phyloP scores from a whole-genome alignment of 2,888 invertebrate species.

The Cantharis nigra region DNA sequence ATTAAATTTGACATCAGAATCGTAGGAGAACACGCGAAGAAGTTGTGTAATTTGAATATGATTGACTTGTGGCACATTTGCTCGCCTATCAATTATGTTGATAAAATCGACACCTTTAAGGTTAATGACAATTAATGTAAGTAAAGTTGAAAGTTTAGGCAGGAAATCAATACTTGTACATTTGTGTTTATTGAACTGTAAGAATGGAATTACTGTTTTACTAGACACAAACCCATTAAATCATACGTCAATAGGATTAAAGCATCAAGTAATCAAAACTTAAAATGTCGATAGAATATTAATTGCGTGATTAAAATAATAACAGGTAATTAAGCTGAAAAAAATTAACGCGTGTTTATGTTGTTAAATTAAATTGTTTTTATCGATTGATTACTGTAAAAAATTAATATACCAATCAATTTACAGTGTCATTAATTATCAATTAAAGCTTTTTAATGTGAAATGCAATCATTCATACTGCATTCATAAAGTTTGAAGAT shows the following conservation, averaged over 20 bases:
- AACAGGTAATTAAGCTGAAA: background rate
- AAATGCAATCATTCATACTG: conserved; percentile 12
- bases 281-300: background rate
- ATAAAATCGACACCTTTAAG: conserved; percentile 12
- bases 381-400: background rate
- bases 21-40: conserved; percentile 16
- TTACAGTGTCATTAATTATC: background rate
- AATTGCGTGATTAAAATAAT: background rate
- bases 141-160: conserved; percentile 2
- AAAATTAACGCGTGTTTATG: background rate
- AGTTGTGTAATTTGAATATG: conserved; percentile 17
- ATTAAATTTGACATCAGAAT: conserved; percentile 20
- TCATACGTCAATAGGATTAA: background rate
- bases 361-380: background rate
- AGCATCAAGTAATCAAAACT: background rate
- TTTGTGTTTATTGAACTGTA: background rate
- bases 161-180: background rate
- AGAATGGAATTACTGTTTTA: background rate
- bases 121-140: conserved; percentile 2
- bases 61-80: conserved; percentile 13
- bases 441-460: background rate
- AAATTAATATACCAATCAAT: background rate
- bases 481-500: background rate
- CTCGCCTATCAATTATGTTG: conserved; percentile 1
- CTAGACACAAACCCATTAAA: background rate